Percentiles rank a stretch among this genome's conserved stretches.
These are phyloP conservation scores for Hemiprocne comata DNA, from an alignment of 2,113 vertebrate genomes.

Conservation along the genomic window DNA sequence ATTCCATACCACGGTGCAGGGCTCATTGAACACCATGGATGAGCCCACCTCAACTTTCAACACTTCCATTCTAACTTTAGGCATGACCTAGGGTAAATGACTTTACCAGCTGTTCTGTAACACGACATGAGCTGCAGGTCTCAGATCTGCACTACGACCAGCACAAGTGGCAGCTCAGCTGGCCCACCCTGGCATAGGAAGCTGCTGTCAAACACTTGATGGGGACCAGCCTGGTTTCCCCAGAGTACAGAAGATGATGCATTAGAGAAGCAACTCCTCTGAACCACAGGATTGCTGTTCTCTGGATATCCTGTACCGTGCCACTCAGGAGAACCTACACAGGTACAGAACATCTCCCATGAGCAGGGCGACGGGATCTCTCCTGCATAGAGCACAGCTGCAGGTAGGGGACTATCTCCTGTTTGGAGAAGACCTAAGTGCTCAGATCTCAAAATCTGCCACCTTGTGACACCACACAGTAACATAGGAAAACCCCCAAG, in stretches of 20 bases:
- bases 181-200: rapidly evolving
- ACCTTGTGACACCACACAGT: neutral
- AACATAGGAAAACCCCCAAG: neutral
- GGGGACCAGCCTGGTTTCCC: neutral
- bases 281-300: neutral
- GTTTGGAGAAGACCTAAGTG: neutral
- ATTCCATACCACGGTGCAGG: rapidly evolving
- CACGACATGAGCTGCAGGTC: neutral
- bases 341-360: neutral
- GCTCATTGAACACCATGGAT: neutral
- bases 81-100: neutral
- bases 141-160: neutral
- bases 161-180: neutral
- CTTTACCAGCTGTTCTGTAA: neutral
- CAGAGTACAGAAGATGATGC: neutral
- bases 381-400: neutral
- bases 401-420: neutral
- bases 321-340: neutral
- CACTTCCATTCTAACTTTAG: neutral
- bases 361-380: neutral
- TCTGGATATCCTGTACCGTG: neutral
- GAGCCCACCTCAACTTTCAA: neutral
- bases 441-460: neutral
- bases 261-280: neutral
- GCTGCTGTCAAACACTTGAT: neutral